Evolutionary conservation across 2,797 vertebrate species (phyloP).

Genomic region (Microchirus variegatus): DNA sequence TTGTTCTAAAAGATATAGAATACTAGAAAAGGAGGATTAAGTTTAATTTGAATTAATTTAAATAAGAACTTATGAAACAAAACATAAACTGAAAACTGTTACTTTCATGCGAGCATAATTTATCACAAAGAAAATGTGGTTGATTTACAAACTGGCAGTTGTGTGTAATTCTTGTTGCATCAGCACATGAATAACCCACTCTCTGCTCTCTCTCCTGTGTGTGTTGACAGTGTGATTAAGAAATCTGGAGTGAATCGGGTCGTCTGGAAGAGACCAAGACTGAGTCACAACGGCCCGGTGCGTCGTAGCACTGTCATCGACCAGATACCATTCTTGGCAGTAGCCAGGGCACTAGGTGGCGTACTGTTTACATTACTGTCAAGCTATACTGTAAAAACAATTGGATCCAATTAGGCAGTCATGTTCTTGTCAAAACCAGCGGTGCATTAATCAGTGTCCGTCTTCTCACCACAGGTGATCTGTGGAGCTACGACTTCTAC

Average conservation of each 20-base stretch:
- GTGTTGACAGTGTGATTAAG: constrained; percentile 89
- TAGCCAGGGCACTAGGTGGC: constrained; percentile 94
- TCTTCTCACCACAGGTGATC: constrained; percentile 80
- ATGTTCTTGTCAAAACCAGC: not conserved
- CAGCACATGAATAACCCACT: too few species aligned
- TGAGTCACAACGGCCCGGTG: constrained; percentile 94
- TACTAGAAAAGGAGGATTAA: too few species aligned
- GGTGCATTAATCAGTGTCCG: not conserved
- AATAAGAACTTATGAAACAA: too few species aligned
- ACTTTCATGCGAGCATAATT: too few species aligned
- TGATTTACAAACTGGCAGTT: too few species aligned
- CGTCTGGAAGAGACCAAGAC: constrained; percentile 95
- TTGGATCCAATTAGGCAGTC: not conserved
- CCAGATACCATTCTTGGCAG: constrained; percentile 96
- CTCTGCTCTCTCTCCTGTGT: not conserved
- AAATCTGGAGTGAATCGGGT: constrained; percentile 97
- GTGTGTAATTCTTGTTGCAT: too few species aligned
- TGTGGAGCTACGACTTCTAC: constrained; percentile 98
- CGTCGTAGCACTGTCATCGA: constrained; percentile 96
- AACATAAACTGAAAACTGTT: too few species aligned
- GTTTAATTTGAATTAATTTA: too few species aligned
- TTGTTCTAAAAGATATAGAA: too few species aligned
- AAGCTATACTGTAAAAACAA: not conserved
- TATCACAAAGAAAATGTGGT: too few species aligned
- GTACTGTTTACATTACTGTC: not conserved